These are phyloP conservation scores for Ceratina australensis DNA, from an alignment of 1,140 invertebrate genomes.

Conservation along the genomic window DNA sequence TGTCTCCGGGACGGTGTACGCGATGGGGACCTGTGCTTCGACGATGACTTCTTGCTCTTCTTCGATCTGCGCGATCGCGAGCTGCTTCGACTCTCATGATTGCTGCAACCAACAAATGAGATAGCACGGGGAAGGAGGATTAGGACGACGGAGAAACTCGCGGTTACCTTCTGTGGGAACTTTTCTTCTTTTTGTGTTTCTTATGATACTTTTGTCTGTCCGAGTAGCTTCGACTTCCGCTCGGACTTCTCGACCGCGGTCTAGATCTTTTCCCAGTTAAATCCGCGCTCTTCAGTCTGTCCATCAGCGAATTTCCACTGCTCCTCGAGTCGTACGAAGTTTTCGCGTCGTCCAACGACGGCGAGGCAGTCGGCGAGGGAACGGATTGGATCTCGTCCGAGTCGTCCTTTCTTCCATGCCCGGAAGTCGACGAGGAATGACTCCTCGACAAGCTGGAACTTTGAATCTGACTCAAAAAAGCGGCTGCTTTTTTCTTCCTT, in stretches of 20 bases:
- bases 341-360: constrained; percentile 56
- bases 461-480: constrained; percentile 83
- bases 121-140: neutral
- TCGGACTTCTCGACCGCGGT: constrained; percentile 73
- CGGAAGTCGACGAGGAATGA: constrained; percentile 3
- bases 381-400: constrained; percentile 72
- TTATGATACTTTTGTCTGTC: constrained; percentile 72
- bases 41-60: constrained; percentile 76
- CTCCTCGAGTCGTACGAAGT: constrained; percentile 59
- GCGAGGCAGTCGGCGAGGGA: constrained; percentile 71
- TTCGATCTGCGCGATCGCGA: constrained; percentile 74
- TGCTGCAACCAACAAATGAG: constrained; percentile 56
- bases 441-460: constrained; percentile 60
- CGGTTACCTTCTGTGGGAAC: constrained; percentile 74
- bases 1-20: constrained; percentile 70
- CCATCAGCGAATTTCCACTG: constrained; percentile 71
- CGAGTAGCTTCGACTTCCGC: constrained; percentile 66
- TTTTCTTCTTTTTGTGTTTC: constrained; percentile 78
- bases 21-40: constrained; percentile 73
- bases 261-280: constrained; percentile 70
- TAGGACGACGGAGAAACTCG: constrained; percentile 10
- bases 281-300: constrained; percentile 72
- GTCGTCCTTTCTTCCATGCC: constrained; percentile 56
- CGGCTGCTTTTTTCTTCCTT: constrained; percentile 84
- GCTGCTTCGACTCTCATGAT: constrained; percentile 73